Conservation (phyloP, 2,797 vertebrate species). For the Adelosebastes latens region DNA sequence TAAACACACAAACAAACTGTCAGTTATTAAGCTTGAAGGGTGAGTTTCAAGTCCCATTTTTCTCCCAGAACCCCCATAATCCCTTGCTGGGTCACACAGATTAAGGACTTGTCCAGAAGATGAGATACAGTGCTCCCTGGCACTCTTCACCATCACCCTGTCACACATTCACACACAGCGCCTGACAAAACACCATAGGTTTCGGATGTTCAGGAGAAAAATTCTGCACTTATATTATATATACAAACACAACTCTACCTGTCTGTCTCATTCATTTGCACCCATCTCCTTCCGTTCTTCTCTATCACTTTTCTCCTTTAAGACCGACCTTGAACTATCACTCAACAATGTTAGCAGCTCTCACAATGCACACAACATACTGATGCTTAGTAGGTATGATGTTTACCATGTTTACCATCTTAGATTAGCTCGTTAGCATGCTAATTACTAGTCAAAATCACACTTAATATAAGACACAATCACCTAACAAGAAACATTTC, state of each 20-base stretch:
- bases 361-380: neutral
- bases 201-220: rapidly evolving
- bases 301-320: neutral
- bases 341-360: neutral
- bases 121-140: conserved; percentile 75
- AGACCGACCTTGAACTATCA: neutral
- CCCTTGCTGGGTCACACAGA: conserved; percentile 76
- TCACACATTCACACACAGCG: conserved; percentile 18
- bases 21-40: conserved; percentile 30
- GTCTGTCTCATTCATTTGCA: neutral
- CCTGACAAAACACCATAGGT: rapidly evolving
- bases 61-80: conserved; percentile 69
- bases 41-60: conserved; percentile 46
- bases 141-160: conserved; percentile 48
- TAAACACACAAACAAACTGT: neutral
- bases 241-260: neutral
- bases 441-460: too few relatives aligned
- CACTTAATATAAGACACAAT: too few relatives aligned
- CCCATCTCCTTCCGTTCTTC: neutral
- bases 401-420: neutral
- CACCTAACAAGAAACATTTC: too few relatives aligned
- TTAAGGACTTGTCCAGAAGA: conserved; percentile 78
- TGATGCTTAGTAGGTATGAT: neutral
- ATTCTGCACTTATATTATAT: neutral
- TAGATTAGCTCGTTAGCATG: neutral